phyloP scores from a whole-genome alignment of 2,113 vertebrate genomes.

The Eleginops maclovinus region DNA sequence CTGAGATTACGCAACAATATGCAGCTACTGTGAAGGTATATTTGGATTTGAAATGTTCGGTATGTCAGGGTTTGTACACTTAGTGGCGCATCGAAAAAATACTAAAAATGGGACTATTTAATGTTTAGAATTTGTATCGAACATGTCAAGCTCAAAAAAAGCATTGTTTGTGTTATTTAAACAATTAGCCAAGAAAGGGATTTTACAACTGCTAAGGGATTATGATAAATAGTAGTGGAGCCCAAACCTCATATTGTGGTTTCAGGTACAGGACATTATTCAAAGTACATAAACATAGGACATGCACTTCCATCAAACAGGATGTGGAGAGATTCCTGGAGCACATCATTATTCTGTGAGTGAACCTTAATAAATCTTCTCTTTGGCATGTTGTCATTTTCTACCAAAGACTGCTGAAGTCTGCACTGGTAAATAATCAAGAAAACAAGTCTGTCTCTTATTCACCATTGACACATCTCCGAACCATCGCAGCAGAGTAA shows the following conservation, averaged over 20 bases:
- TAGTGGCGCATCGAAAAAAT: too few relatives aligned
- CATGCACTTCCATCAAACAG: not conserved
- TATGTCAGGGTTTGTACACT: too few relatives aligned
- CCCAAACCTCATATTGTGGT: not conserved
- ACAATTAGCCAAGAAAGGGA: too few relatives aligned
- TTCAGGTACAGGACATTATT: not conserved
- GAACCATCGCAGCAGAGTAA: constrained; percentile 10
- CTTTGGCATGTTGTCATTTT: constrained; percentile 13
- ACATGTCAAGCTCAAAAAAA: too few relatives aligned
- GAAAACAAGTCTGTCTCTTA: constrained; percentile 14
- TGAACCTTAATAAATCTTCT: constrained; percentile 24
- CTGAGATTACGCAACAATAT: not conserved
- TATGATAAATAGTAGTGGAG: not conserved
- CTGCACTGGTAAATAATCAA: constrained; percentile 13
- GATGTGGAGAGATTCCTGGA: not conserved
- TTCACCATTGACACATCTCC: constrained; percentile 12
- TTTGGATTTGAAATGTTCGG: not conserved
- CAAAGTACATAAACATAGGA: not conserved
- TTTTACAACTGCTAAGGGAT: too few relatives aligned
- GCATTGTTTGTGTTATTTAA: too few relatives aligned
- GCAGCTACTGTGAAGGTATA: not conserved
- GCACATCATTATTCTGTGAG: constrained; percentile 1
- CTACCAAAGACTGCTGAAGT: not conserved
- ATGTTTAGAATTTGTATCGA: too few relatives aligned
- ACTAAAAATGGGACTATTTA: too few relatives aligned